Evolutionary conservation across 2,113 vertebrate species (phyloP).

Genomic region (Ptilorrhoa leucosticta): DNA sequence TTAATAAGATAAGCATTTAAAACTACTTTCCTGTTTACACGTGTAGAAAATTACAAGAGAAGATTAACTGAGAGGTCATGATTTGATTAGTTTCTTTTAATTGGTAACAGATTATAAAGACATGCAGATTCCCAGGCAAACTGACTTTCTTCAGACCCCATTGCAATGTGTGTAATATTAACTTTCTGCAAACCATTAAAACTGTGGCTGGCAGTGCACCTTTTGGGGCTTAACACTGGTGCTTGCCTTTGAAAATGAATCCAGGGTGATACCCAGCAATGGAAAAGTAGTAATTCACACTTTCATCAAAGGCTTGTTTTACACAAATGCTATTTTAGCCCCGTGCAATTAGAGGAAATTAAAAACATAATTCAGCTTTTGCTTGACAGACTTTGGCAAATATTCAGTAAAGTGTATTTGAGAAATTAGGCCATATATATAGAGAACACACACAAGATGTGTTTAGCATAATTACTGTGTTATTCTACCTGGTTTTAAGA

Average conservation of each 20-base stretch:
- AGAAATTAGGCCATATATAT: background rate
- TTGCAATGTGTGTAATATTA: background rate
- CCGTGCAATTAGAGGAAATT: background rate
- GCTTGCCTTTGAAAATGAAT: background rate
- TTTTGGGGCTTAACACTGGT: background rate
- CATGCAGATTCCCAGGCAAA: background rate
- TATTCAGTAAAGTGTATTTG: background rate
- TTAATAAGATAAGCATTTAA: slow-evolving; percentile 15
- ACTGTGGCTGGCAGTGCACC: background rate
- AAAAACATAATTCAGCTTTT: background rate
- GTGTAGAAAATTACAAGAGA: background rate
- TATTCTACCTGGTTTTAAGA: background rate
- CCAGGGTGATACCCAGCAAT: background rate
- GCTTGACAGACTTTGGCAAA: background rate
- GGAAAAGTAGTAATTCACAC: background rate
- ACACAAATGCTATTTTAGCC: background rate
- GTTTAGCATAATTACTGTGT: background rate
- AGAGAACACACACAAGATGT: background rate
- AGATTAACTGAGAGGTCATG: background rate
- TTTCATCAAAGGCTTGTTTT: background rate
- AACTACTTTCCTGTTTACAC: slow-evolving; percentile 30
- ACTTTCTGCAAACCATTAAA: background rate
- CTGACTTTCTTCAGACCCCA: background rate
- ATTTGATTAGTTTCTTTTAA: slow-evolving; percentile 45
- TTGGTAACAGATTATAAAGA: slow-evolving; percentile 34